Evolutionary conservation across 2,888 invertebrate species (phyloP), one percentile per base, ranked within the genome.

Genomic region (Gastrophysa polygoni): DNA sequence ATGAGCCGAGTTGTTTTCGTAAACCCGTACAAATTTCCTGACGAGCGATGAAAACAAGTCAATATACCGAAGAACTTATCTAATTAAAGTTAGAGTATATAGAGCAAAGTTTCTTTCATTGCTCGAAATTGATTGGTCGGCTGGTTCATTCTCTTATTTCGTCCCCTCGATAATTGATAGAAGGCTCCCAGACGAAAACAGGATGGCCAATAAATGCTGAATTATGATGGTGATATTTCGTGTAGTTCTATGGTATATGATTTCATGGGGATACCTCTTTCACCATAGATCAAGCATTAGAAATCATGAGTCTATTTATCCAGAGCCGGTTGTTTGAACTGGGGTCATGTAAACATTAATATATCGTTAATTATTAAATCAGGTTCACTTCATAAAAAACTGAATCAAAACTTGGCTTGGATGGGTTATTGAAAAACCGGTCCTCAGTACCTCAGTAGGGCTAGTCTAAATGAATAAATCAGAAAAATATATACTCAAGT

Each of bases 11-110:
- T 69, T 68, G 68, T 68, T 69, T 68, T 63, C 62, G 59, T 54
- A 58, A 57, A 62, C 57, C n/a, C 59, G 60, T 60, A 63, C 64
- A 58, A 68, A 66, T 66, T 66, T 68, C 55, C 48, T 51, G 52
- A 50, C 54, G n/a, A 38, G 38, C 54, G 65, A 67, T 66, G 61
- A 68, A 66, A 68, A 68, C 68, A 68, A 70, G 61, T 60, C 67
- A 66, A 60, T 68, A 59, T 66, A 61, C 62, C 62, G 54, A 34
- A 47, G 57, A 70, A 70, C 63, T 70, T 70, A 61, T 64, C 62
- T 70, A 70, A 70, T 70, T 70, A 70, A 61, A 61, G 57, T 61
- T 52, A 52, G 57, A 47, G 57, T 52, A 59, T 59, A 51, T 50
- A 48, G 52, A 57, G 54, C 57, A 57, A 57, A 61, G 47, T 59